Evolutionary conservation across 2,888 invertebrate species (phyloP).

Genomic region (Girardia tigrina): DNA sequence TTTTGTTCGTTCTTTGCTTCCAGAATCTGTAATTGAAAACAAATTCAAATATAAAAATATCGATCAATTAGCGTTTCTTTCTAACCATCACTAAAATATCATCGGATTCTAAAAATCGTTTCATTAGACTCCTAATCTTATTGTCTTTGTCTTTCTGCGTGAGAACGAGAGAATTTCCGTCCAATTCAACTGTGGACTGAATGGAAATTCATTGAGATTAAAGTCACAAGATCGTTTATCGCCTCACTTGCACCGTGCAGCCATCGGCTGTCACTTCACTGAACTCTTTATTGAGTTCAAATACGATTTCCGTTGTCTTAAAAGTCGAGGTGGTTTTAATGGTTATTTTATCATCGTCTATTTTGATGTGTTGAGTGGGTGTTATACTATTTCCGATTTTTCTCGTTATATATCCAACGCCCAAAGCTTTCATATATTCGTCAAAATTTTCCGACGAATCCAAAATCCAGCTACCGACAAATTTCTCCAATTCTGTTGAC

Average conservation of each 20-base stretch:
- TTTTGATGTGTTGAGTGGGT: neutral
- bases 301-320: neutral
- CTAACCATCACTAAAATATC: neutral
- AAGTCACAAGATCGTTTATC: neutral
- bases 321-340: neutral
- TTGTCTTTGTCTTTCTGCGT: neutral
- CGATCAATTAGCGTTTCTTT: too few species aligned
- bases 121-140: neutral
- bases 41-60: neutral
- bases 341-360: neutral
- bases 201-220: neutral
- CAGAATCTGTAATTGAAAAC: neutral
- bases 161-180: neutral
- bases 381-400: neutral
- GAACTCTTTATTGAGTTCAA: neutral
- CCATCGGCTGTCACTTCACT: neutral
- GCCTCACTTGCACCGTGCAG: neutral
- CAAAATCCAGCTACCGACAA: neutral
- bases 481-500: neutral
- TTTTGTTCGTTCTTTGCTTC: neutral
- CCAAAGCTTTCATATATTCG: neutral
- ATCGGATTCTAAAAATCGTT: neutral
- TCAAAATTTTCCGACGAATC: neutral
- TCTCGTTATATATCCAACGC: conserved; percentile 2
- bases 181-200: neutral